A percentile compares a stretch with the other conserved stretches of the same genome.
phyloP scores from a whole-genome alignment of 1,140 invertebrate genomes.

The Drosophila varians region DNA sequence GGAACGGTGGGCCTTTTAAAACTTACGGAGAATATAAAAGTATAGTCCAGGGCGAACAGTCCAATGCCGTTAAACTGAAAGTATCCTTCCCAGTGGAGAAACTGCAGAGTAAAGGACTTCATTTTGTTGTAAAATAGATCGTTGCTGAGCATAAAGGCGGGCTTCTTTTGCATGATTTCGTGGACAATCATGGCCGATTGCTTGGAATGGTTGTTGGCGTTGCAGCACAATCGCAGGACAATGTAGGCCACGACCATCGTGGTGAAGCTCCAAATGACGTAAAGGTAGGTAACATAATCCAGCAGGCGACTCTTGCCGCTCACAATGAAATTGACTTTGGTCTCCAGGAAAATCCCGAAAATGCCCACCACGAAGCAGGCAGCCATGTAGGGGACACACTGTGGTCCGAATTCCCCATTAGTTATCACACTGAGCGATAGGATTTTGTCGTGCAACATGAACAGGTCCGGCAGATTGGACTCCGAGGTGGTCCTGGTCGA shows the following conservation, averaged over 20 bases:
- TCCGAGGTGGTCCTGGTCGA: constrained; percentile 62
- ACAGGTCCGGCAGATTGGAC: constrained; percentile 70
- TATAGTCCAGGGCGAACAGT: constrained; percentile 79
- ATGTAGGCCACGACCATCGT: constrained; percentile 80
- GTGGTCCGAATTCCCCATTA: constrained; percentile 75
- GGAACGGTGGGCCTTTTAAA: background rate
- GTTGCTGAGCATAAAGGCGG: constrained; percentile 80
- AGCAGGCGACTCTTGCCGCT: constrained; percentile 63
- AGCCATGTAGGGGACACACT: constrained; percentile 80
- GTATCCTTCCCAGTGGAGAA: constrained; percentile 80
- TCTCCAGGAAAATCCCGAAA: constrained; percentile 81
- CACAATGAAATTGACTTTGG: constrained; percentile 79
- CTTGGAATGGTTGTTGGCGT: constrained; percentile 77
- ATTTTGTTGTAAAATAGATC: constrained; percentile 83
- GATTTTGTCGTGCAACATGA: constrained; percentile 79
- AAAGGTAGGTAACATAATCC: constrained; percentile 70
- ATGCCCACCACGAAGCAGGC: constrained; percentile 78
- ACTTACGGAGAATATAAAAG: constrained; percentile 82
- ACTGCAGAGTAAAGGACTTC: constrained; percentile 82
- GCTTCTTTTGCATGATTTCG: constrained; percentile 83
- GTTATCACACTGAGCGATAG: constrained; percentile 73
- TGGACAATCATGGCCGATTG: constrained; percentile 83
- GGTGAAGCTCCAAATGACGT: constrained; percentile 75
- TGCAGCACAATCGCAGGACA: constrained; percentile 75
- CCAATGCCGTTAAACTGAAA: constrained; percentile 83